Conservation (phyloP, 2,888 invertebrate genomes). For the Macrophya annulata region DNA sequence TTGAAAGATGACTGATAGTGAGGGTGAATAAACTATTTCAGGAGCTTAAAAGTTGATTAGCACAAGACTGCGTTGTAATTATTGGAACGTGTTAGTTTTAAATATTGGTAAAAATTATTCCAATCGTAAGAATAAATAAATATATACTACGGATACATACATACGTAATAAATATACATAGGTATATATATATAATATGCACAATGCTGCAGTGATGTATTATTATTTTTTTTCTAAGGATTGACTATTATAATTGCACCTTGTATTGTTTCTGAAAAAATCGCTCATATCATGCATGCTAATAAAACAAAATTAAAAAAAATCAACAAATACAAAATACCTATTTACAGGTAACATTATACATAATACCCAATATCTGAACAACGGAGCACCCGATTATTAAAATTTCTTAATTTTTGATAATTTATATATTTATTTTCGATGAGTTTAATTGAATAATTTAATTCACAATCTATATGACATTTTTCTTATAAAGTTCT, state of each 20-base stretch:
- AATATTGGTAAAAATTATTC: not conserved
- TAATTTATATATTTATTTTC: not conserved
- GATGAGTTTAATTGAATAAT: not conserved
- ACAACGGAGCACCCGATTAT: not conserved
- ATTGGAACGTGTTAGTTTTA: constrained; percentile 4
- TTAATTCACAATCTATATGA: not conserved
- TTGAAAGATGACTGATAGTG: constrained; percentile 6
- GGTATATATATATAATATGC: not conserved
- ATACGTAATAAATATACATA: too few species aligned
- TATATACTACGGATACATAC: too few species aligned
- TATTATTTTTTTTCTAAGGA: not conserved
- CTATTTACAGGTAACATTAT: not conserved
- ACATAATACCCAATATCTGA: not conserved
- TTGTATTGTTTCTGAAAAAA: not conserved
- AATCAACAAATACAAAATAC: not conserved
- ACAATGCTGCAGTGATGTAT: constrained; percentile 10
- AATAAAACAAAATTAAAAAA: not conserved
- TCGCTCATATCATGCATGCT: constrained; percentile 2
- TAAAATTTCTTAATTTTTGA: not conserved
- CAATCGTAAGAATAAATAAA: not conserved
- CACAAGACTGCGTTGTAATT: not conserved
- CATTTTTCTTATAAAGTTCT: too few species aligned
- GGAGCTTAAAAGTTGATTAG: not conserved
- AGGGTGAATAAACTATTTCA: constrained; percentile 10
- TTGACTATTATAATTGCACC: constrained; percentile 8